A percentile compares a stretch with the other conserved stretches of the same genome.
Conservation (phyloP, 23 tunicate genomes). For the Diplosoma virens region DNA sequence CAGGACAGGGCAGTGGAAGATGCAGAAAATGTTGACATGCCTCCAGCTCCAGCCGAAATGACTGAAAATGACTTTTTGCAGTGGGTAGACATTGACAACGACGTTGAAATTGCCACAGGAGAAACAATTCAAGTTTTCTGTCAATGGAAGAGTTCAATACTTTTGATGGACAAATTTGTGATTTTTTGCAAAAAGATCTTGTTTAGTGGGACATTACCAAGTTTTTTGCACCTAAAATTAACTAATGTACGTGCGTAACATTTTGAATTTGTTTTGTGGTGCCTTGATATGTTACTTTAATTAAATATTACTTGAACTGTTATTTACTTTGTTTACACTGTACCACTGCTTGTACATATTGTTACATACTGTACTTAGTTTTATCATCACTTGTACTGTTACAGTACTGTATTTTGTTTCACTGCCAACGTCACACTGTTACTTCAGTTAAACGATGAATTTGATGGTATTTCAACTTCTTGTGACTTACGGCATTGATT, state of each 20-base stretch:
- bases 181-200: conserved; percentile 39
- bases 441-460: too few species aligned
- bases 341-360: too few species aligned
- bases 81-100: background rate
- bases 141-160: conserved; percentile 2
- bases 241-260: conserved; percentile 18
- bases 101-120: background rate
- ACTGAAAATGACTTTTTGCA: background rate
- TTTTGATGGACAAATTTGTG: conserved; percentile 9
- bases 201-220: conserved; percentile 17
- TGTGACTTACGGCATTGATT: too few species aligned
- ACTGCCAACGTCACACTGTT: too few species aligned
- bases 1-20: conserved; percentile 9
- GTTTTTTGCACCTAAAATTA: conserved; percentile 20
- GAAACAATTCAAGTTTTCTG: background rate
- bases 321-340: too few species aligned
- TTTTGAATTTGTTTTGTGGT: conserved; percentile 4
- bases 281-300: conserved; percentile 14
- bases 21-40: conserved; percentile 17
- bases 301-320: too few species aligned
- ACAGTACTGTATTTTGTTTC: too few species aligned
- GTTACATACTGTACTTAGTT: too few species aligned
- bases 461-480: too few species aligned
- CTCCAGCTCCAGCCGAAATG: conserved; percentile 13
- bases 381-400: too few species aligned